phyloP scores from a whole-genome alignment of 2,888 invertebrate species.

The Xylophagus ater region DNA sequence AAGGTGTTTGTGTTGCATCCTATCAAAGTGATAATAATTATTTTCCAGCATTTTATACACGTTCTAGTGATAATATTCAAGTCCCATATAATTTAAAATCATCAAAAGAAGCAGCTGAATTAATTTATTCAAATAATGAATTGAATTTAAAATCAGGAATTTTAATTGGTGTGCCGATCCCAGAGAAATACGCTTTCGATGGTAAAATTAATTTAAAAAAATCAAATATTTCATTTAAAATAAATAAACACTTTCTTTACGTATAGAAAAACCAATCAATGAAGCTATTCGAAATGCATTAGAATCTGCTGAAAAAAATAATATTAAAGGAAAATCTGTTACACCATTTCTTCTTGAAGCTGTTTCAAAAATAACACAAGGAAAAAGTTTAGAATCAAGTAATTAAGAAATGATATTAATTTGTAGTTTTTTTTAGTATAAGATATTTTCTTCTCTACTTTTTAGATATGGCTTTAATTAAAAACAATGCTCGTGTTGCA shows the following conservation, averaged over 20 bases:
- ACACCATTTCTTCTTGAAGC: conserved; percentile 82
- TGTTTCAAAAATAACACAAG: conserved; percentile 68
- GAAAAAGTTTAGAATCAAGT: conserved; percentile 77
- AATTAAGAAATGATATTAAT: conserved; percentile 25
- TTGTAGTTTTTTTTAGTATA: not conserved
- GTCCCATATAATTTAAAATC: conserved; percentile 59
- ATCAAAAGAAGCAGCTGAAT: conserved; percentile 57
- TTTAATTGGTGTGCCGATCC: conserved; percentile 85
- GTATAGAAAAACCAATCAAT: conserved; percentile 45
- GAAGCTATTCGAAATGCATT: conserved; percentile 60
- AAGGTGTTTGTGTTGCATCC: conserved; percentile 82
- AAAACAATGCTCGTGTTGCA: conserved; percentile 83
- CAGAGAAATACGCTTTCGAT: conserved; percentile 54
- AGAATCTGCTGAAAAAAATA: conserved; percentile 45
- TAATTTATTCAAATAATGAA: conserved; percentile 52
- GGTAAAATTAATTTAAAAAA: conserved; percentile 28
- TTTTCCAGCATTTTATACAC: conserved; percentile 92
- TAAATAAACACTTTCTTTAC: not conserved
- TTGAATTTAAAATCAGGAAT: conserved; percentile 58
- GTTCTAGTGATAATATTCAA: conserved; percentile 52
- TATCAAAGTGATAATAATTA: conserved; percentile 51
- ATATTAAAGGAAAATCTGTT: conserved; percentile 71
- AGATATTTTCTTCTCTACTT: conserved; percentile 34
- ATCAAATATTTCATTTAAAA: not conserved
- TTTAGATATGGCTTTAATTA: conserved; percentile 77